Conservation (phyloP, 2,113 vertebrate species). For the Bostrychus sinensis region DNA sequence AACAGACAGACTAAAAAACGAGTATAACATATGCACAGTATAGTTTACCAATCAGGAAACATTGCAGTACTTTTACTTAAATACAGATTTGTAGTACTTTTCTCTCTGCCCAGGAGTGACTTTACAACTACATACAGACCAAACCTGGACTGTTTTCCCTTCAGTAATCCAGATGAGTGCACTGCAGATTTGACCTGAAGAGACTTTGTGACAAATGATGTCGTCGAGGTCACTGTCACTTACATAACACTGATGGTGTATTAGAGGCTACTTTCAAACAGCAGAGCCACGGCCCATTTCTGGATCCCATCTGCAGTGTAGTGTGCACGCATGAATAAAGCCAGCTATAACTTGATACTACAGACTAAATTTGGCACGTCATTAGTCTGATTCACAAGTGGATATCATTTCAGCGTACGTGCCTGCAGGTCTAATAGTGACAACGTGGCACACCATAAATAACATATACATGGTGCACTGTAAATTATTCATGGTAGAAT, state of each 20-base stretch:
- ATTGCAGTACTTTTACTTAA: no score
- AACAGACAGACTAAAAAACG: no score
- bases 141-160: neutral
- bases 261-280: neutral
- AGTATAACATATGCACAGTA: no score
- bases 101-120: no score
- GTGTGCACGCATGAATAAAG: conserved; percentile 3
- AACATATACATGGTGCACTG: neutral
- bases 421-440: neutral
- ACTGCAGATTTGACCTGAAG: neutral
- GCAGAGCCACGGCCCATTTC: conserved; percentile 1
- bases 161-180: neutral
- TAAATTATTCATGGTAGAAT: conserved; percentile 2
- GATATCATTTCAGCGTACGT: conserved; percentile 10
- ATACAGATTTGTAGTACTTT: no score
- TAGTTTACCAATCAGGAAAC: no score
- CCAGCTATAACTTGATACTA: conserved; percentile 25
- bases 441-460: conserved; percentile 3
- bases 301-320: neutral
- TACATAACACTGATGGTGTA: conserved; percentile 1
- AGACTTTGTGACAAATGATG: neutral
- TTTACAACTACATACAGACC: no score
- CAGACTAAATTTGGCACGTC: conserved; percentile 7
- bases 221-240: neutral
- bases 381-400: conserved; percentile 1